These are phyloP conservation scores for Trissolcus brochymenae DNA, from an alignment of 2,888 invertebrate genomes.

Conservation along the genomic window DNA sequence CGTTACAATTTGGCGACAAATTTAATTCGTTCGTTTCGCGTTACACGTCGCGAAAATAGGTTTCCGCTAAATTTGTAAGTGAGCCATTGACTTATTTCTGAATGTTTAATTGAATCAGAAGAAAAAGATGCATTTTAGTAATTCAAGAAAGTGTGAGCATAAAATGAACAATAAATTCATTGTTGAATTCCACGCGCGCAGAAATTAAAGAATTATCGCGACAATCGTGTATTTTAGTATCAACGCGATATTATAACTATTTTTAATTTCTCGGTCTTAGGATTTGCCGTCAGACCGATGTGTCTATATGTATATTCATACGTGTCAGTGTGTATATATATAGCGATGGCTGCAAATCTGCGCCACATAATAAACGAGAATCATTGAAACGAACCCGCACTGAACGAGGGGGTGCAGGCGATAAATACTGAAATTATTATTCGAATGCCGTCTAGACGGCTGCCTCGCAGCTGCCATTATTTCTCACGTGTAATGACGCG, in stretches of 20 bases:
- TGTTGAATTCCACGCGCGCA: no score
- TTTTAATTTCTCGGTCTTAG: constrained; percentile 36
- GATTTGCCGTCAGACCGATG: constrained; percentile 23
- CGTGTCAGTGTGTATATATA: constrained; percentile 32
- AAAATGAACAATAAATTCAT: neutral
- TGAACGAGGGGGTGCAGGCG: constrained; percentile 53
- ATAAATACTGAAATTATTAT: constrained; percentile 60
- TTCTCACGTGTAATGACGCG: constrained; percentile 60
- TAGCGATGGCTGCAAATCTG: constrained; percentile 49
- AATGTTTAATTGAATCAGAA: constrained; percentile 2
- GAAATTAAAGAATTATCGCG: constrained; percentile 12
- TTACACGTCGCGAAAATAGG: constrained; percentile 18
- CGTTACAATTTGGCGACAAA: constrained; percentile 2
- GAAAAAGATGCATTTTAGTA: neutral
- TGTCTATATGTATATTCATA: constrained; percentile 31
- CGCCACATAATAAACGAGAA: constrained; percentile 57
- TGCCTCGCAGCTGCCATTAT: constrained; percentile 58
- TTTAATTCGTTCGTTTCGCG: constrained; percentile 12
- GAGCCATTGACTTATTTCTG: constrained; percentile 25
- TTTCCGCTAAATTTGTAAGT: constrained; percentile 4
- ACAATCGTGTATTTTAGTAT: constrained; percentile 30
- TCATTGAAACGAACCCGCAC: constrained; percentile 56
- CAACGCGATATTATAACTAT: constrained; percentile 30
- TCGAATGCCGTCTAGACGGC: constrained; percentile 58
- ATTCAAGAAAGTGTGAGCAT: constrained; percentile 9